Base-by-base conservation (phyloP, 2,888 invertebrate genomes). In the Cinara cedri region DNA sequence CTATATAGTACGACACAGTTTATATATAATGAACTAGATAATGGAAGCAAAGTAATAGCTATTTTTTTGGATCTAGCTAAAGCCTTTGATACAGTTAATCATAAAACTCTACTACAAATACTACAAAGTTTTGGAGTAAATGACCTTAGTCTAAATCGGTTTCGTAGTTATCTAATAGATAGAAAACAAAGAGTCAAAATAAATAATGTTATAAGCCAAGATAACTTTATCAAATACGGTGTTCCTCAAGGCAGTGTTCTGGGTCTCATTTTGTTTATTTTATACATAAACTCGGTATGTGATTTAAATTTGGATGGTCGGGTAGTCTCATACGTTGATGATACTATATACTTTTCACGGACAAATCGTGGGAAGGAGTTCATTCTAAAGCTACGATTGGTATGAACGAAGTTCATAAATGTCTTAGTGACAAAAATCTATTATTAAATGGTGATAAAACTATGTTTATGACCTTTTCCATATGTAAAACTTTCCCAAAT, bases 321-420 rank as follows among this genome's bases (percentile, higher is more conserved):
- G n/a, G n/a, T n/a, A 49, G 49, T 54, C 19, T 19, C 19, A 26
- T 26, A 60, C 13, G 26, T 9, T 14, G 60, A 60, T 34, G 60
- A 60, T 34, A 60, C 26, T 60, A 14, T 16, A 1, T 60, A 60
- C 60, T 16, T 60, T 60, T 60, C 16, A 60, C 60, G 14, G 60
- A 57, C 21, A 57, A 57, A 24, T 57, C 57, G 8, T 60, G 60
- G 60, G 60, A 60, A 26, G 26, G 24, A 16, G 26, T 60, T 60
- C 60, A 34, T 26, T 13, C 24, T 26, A 60, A 60, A 34, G 60
- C 60, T 24, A 26, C 13, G n/a, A 54, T n/a, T 19, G 54, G 42
- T 62, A n/a, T 62, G 14, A 70, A 34, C 9, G 11, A 68, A 68
- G 24, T n/a, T 54, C n/a, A 70, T 70, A 54, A 70, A n/a, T 49